Conservation (phyloP, 1,140 invertebrate species). For the Leptopilina clavipes region DNA sequence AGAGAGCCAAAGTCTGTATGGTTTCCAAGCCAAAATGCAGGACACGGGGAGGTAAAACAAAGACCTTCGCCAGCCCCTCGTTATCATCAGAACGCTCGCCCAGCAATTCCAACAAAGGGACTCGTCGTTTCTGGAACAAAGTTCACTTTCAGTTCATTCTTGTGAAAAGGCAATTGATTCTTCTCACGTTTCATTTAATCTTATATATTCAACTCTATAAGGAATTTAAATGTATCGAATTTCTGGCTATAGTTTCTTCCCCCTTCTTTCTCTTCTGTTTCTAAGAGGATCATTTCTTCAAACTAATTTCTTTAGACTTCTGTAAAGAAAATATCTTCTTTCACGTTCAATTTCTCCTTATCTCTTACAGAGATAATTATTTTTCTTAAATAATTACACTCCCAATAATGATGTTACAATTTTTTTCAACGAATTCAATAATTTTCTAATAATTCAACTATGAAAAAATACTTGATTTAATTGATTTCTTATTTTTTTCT, state of each 20-base stretch:
- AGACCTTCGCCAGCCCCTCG: slow-evolving; percentile 74
- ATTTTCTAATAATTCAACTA: no score
- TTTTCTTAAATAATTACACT: no score
- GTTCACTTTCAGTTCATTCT: slow-evolving; percentile 38
- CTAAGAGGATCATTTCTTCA: neutral
- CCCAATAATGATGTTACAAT: no score
- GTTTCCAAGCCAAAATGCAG: slow-evolving; percentile 73
- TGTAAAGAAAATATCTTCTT: neutral
- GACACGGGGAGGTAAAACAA: slow-evolving; percentile 73
- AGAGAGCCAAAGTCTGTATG: slow-evolving; percentile 73
- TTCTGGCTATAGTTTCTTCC: neutral
- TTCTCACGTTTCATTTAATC: slow-evolving; percentile 12
- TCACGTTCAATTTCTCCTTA: neutral
- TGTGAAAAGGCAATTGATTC: slow-evolving; percentile 29
- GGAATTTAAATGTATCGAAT: slow-evolving; percentile 29
- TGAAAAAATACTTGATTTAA: no score
- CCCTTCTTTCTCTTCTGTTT: no score
- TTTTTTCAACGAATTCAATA: neutral
- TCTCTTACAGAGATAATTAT: neutral
- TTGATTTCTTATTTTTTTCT: no score
- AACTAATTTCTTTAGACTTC: neutral
- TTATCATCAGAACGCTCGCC: slow-evolving; percentile 71
- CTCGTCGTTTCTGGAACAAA: slow-evolving; percentile 69
- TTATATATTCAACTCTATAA: neutral
- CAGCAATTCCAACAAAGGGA: slow-evolving; percentile 69